Percentiles rank a stretch among this genome's conserved stretches.
These are phyloP conservation scores for Cynocephalus volans DNA, from an alignment of 2,113 vertebrate genomes.

Conservation along the genomic window DNA sequence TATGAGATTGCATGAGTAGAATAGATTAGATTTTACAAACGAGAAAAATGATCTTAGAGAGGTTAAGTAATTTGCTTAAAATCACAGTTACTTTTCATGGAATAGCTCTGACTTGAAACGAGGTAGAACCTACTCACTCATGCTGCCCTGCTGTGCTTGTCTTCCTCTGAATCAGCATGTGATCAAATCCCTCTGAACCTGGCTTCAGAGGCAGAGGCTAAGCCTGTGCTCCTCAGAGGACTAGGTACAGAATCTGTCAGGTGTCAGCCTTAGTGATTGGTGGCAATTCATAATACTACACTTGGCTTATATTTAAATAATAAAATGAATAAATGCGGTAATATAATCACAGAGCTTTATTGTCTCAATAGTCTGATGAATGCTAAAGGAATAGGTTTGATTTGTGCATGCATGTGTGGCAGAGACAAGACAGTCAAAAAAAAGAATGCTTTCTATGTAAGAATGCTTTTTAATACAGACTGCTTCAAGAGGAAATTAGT, in stretches of 20 bases:
- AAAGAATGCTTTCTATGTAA: background rate
- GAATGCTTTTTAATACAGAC: background rate
- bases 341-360: background rate
- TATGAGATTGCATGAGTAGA: background rate
- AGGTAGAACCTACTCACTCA: background rate
- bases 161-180: background rate
- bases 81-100: background rate
- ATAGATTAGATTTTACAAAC: background rate
- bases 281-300: background rate
- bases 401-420: background rate
- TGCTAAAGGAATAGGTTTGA: background rate
- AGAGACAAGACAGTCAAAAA: background rate
- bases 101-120: background rate
- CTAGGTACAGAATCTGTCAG: background rate
- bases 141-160: background rate
- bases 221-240: background rate
- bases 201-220: background rate
- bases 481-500: background rate
- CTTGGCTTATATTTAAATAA: background rate
- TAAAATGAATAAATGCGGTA: background rate
- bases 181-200: background rate
- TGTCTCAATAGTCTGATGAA: background rate
- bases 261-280: background rate
- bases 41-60: background rate
- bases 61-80: constrained; percentile 4